Base-by-base conservation (phyloP, 1,140 invertebrate species). In the Euura saliciscinereae region DNA sequence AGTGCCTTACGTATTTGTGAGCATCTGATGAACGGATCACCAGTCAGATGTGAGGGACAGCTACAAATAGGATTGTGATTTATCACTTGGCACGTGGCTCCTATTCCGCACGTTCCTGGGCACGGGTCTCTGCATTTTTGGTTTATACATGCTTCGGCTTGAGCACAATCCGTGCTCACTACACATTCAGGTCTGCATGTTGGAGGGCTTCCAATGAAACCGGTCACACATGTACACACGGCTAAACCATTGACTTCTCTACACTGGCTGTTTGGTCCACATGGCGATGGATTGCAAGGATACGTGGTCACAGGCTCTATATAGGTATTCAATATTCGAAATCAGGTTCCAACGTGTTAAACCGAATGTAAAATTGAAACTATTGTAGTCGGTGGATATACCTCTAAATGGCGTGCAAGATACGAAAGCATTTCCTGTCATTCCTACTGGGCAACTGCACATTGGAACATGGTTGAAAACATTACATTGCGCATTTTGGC, bases 101-200 rank as follows among this genome's bases (percentile, higher is more conserved):
- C 91, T 71, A 89, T 83, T 46, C 92, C 92, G 79, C 93, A 94
- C 7, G 90, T 90, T 69, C 92, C 91, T 70, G 90, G 90, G 79
- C 93, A 94, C 44, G 93, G 93, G 84, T 94, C 90, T 79, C 89
- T 89, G 80, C 93, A 94, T 78, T 91, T 91, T 81, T 92, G 91
- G 77, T 92, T 91, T 13, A 90, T 84, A 80, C 94, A 95, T 73
- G 92, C 92, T 74, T 89, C 87, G 71, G 90, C 90, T 77, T 89
- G 89, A 3, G 88, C 75, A 82, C 92, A 93, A 75, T 92, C 92
- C 72, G 91, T 88, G 82, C 92, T 92, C 46, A 91, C 89, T 2
- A 89, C 86, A 84, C 92, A 93, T 85, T 93, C 92, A n/a, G 91
- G 91, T 74, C 90, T 83, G 78, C 92, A 93, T 75, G 90, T 90